phyloP scores from a whole-genome alignment of 2,113 vertebrate species.

The Romanogobio albipinnatus region DNA sequence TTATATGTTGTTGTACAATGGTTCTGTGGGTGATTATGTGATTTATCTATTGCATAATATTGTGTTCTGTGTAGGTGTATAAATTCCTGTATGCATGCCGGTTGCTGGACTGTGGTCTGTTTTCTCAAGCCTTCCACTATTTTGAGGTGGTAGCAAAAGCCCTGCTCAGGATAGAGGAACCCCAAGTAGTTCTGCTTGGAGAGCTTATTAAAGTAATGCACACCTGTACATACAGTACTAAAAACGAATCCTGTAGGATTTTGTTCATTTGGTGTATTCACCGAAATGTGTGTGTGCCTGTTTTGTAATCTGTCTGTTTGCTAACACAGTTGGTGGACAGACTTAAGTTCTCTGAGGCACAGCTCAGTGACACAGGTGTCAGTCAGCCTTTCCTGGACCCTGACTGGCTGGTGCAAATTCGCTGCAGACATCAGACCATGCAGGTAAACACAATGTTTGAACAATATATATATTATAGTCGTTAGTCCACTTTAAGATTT shows the following conservation, averaged over 20 bases:
- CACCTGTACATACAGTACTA: background rate
- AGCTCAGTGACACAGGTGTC: slow-evolving; percentile 71
- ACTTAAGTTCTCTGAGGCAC: slow-evolving; percentile 81
- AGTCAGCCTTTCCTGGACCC: slow-evolving; percentile 72
- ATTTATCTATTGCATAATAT: background rate
- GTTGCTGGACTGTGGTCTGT: slow-evolving; percentile 84
- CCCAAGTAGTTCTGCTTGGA: slow-evolving; percentile 71
- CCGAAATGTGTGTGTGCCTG: background rate
- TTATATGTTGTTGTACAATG: background rate
- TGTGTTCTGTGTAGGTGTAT: slow-evolving; percentile 77
- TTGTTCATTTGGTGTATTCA: slow-evolving; percentile 1
- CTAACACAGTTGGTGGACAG: slow-evolving; percentile 80
- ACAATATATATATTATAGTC: background rate
- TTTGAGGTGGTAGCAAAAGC: slow-evolving; percentile 79
- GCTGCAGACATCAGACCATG: slow-evolving; percentile 56
- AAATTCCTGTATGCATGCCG: slow-evolving; percentile 89
- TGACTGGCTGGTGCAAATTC: slow-evolving; percentile 80
- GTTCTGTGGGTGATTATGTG: background rate
- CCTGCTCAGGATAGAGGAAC: slow-evolving; percentile 69
- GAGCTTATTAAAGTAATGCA: slow-evolving; percentile 82
- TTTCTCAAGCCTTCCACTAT: slow-evolving; percentile 87
- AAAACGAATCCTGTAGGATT: background rate
- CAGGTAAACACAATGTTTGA: slow-evolving; percentile 68
- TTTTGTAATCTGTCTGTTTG: background rate
- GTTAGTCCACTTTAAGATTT: slow-evolving; percentile 6